Conservation (phyloP, 2,888 invertebrate species). For the Hypercompe scribonia region DNA sequence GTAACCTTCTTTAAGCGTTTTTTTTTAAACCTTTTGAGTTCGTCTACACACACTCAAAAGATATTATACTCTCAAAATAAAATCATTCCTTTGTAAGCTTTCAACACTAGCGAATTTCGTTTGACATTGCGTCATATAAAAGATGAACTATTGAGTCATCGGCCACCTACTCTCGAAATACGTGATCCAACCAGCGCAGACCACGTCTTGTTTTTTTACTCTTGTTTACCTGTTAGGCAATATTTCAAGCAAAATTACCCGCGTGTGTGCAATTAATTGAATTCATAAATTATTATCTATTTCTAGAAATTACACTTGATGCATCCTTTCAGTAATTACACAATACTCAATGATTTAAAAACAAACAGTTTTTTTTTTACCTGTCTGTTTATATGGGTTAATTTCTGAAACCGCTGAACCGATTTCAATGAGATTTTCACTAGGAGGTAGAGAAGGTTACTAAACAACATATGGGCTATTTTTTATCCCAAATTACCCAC, state of each 20-base stretch:
- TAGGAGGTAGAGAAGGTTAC: no score
- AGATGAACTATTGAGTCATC: constrained; percentile 11
- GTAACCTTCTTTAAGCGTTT: no score
- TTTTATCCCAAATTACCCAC: no score
- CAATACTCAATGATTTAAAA: no score
- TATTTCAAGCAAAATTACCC: not conserved
- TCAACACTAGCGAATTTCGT: not conserved
- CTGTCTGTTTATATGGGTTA: no score
- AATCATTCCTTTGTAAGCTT: not conserved
- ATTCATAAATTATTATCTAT: not conserved
- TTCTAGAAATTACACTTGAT: not conserved
- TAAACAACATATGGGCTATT: no score
- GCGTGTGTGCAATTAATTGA: not conserved
- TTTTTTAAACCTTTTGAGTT: no score
- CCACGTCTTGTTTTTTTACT: constrained; percentile 15
- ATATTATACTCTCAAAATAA: not conserved
- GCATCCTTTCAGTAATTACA: not conserved
- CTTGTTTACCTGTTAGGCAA: constrained; percentile 17
- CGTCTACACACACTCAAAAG: no score
- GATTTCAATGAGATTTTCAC: no score
- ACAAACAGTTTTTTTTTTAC: no score
- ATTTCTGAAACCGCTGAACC: no score
- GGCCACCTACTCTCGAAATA: constrained; percentile 45
- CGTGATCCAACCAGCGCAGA: constrained; percentile 36
- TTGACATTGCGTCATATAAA: constrained; percentile 5